Evolutionary conservation across 1,140 invertebrate genomes (phyloP).

Genomic region (Drosophila dunni): DNA sequence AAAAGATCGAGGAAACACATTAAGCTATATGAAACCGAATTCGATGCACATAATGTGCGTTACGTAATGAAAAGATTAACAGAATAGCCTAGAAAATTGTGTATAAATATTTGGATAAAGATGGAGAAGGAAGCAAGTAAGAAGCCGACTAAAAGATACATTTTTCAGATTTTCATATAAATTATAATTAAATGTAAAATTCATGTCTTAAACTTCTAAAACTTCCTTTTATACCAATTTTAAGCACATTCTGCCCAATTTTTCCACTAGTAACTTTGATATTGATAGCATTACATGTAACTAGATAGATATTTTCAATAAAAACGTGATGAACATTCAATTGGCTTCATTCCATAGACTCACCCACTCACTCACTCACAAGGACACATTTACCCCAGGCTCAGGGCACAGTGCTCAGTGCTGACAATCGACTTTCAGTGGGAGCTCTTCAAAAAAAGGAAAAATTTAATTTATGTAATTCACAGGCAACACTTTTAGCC

Average conservation of each 20-base stretch:
- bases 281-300: not conserved
- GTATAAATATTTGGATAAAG: not conserved
- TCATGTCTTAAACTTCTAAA: no score
- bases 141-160: no score
- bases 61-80: not conserved
- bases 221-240: no score
- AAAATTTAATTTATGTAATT: slow-evolving; percentile 67
- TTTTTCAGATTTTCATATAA: no score
- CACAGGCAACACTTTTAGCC: slow-evolving; percentile 61
- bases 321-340: slow-evolving; percentile 27
- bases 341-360: slow-evolving; percentile 5
- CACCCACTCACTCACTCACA: not conserved
- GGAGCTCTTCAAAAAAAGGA: slow-evolving; percentile 7
- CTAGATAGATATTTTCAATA: slow-evolving; percentile 6
- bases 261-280: not conserved
- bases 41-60: not conserved
- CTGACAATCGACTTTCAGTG: slow-evolving; percentile 12
- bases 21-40: not conserved
- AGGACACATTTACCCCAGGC: not conserved
- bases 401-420: slow-evolving; percentile 5
- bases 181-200: no score
- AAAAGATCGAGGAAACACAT: not conserved
- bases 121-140: no score
- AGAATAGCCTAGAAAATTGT: not conserved
- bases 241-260: no score